Base-by-base conservation (phyloP, 2,888 invertebrate species). In the Drosophila sordidapex region DNA sequence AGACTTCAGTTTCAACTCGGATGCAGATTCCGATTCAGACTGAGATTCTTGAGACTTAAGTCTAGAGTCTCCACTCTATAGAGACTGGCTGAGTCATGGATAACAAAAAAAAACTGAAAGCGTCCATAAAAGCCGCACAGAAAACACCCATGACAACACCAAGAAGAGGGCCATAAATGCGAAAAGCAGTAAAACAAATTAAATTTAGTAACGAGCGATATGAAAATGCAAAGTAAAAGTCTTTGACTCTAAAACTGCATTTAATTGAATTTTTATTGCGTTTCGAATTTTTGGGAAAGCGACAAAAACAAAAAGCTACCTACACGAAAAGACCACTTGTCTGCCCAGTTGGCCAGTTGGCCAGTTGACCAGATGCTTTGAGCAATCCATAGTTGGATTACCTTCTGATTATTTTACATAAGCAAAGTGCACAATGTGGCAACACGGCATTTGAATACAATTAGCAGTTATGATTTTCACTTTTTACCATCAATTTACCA, bases 381-480 rank as follows among this genome's bases (percentile, higher is more conserved):
- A 63, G 48, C 65, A 33, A 48, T 58, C 35, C 27, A 27, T 48
- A 61, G 70, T 35, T 49, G 56, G 31, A 36, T 66, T 54, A 70
- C 51, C 66, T 52, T 56, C 43, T 61, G 49, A 57, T 46, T 54
- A 21, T 53, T 62, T 79, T 68, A 85, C 63, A 72, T 62, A 82
- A 81, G 85, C 82, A 67, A 59, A 65, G 79, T 75, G 81, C 71
- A 74, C 59, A 56, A 43, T 80, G 76, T 65, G 76, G 80, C 76
- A 80, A 80, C 73, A 1, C 18, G 70, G 76, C 79, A 85, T 87
- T 87, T 79, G 82, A 89, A 87, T 87, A 82, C 88, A 89, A 84
- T 89, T 84, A 89, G 88, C 86, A 82, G 80, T 85, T 84, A 84
- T 84, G 86, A 87, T 85, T 84, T 84, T 85, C 88, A 84, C 90